Base-by-base conservation (phyloP, 1,140 invertebrate genomes). In the Drosophila ercepeae region DNA sequence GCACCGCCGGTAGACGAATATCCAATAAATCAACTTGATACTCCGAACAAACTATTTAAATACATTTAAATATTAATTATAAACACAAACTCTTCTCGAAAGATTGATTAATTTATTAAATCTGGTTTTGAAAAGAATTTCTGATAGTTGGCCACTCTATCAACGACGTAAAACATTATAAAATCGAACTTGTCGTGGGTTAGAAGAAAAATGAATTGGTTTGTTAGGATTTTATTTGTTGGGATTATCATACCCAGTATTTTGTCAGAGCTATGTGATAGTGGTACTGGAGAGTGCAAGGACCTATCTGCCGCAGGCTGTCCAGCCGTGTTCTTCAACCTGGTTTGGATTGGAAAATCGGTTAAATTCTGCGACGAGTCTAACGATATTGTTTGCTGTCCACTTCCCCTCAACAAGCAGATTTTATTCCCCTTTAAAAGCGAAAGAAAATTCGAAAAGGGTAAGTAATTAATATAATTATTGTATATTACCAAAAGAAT, bases 351-450 rank as follows among this genome's bases (percentile, higher is more conserved):
- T 48, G 0, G 21, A 32, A 5, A 32, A 32, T 32, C 29, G 29
- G 29, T 88, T 1, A 88, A 88, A 29, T 88, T 68, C 19, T 90
- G 78, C 25, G 73, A 90, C 58, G 75, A 90, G 44, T 60, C 64
- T 3, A 74, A 77, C 11, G 78, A 77, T 18, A 81, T 90, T 34
- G 82, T 90, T 0, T 90, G 88, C 36, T 90, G 88, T 34, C 88
- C 86, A 5, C 25, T 84, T 16, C 57, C 75, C 6, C 16, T 75
- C 18, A 50, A 82, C 23, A 45, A 16, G 9, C 78, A 90, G 29
- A 3, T 9, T 3, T 11, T 32, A n/a, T n/a, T n/a, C 29, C 2
- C 3, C 3, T 11, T 9, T 9, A 32, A 0, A 3, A 32, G 9
- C 29, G 9, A 4, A 9, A 32, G 29, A n/a, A 9, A 32, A n/a